Evolutionary conservation across 2,888 invertebrate genomes (phyloP), one percentile per base, ranked within the genome.

Genomic region (Cheiracanthium punctorium): DNA sequence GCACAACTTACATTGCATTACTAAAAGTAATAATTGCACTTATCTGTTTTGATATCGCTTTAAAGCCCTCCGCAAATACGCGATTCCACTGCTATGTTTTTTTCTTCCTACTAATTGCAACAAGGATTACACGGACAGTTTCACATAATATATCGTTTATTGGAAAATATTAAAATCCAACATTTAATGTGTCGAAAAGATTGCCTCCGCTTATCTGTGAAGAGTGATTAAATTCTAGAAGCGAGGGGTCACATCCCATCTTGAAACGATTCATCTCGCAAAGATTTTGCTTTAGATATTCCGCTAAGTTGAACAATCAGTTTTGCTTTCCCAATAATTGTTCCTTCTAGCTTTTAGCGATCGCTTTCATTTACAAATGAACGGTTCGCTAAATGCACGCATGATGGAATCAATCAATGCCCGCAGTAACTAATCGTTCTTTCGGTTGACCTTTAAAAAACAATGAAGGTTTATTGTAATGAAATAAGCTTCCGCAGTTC

Each of bases 271-370:
- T 58, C 70, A 58, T 69, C 37, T 69, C 72, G 70, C 32, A 20
- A 69, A 82, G 82, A 82, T 82, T 82, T 71, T 69, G 76, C 37
- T 71, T 76, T 65, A 75, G 82, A 82, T 82, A 71, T 64, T 71
- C 70, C 82, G 82, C 48, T 65, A 41, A 64, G 58, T 8, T 77
- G 71, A 82, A 32, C 82, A 82, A 82, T 77, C 70, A 81, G 41
- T 82, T 82, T 82, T 82, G 76, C 64, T 82, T 82, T 82, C 77
- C 82, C 82, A 82, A 82, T 82, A 82, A 82, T 82, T 82, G 76
- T 82, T 82, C 82, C 43, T 76, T 82, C 70, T 72, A 82, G 72
- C 82, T 82, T 82, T 64, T 64, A 30, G 72, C 70, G 72, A 82
- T 76, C 64, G 76, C 82, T 65, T 72, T 82, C 82, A 77, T 82